Percentiles rank a stretch among this genome's conserved stretches.
phyloP scores from a whole-genome alignment of 1,140 invertebrate genomes.

The Leguminivora glycinivorella region DNA sequence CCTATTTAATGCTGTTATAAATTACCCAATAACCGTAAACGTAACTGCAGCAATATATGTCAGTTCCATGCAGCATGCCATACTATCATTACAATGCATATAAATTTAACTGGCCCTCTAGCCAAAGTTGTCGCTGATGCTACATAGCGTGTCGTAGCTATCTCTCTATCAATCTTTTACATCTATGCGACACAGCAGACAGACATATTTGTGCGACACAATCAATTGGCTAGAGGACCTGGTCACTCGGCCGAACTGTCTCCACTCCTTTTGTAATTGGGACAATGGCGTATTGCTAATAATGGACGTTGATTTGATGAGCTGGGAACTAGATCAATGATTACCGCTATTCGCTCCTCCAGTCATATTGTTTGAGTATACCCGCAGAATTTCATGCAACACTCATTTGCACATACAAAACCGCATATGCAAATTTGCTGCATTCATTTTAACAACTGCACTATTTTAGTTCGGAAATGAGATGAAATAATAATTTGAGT shows the following conservation, averaged over 20 bases:
- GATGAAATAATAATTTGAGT: background rate
- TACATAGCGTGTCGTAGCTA: no score
- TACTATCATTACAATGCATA: constrained; percentile 16
- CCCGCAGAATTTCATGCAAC: constrained; percentile 13
- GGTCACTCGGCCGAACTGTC: constrained; percentile 5
- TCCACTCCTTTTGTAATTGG: constrained; percentile 12
- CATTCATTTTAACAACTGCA: background rate
- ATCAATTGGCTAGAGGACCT: no score
- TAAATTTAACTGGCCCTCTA: no score
- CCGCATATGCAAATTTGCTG: background rate
- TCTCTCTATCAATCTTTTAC: no score
- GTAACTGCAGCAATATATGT: constrained; percentile 1
- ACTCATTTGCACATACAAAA: background rate
- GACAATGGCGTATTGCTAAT: background rate
- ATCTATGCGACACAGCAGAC: no score
- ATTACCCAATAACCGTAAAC: constrained; percentile 4
- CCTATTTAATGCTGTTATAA: background rate
- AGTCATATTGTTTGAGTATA: constrained; percentile 3
- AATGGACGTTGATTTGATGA: background rate
- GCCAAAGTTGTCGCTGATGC: no score
- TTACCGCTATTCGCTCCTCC: background rate
- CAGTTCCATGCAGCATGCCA: background rate
- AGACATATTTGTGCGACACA: no score
- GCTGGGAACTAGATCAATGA: background rate
- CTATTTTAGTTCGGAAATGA: background rate